These are phyloP conservation scores for Carabus problematicus DNA, from an alignment of 2,888 invertebrate species.

Conservation along the genomic window DNA sequence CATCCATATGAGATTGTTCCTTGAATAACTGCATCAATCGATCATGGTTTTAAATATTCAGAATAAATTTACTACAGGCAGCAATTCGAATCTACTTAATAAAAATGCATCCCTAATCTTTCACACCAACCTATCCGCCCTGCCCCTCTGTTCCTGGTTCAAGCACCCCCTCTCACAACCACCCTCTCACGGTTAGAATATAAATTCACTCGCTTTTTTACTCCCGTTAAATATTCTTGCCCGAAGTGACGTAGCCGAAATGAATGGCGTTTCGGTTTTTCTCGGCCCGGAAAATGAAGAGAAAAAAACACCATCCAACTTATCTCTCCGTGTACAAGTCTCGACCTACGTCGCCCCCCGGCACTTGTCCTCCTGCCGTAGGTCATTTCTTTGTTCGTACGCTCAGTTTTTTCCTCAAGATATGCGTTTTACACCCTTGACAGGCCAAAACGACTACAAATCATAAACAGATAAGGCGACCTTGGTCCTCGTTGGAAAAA, in stretches of 20 bases:
- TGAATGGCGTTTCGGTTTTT: conserved; percentile 39
- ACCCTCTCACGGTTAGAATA: conserved; percentile 14
- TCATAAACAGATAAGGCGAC: conserved; percentile 53
- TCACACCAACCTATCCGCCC: no score
- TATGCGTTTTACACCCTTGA: conserved; percentile 45
- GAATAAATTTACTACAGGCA: no score
- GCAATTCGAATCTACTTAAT: no score
- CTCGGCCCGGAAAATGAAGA: conserved; percentile 34
- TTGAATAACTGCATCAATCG: no score
- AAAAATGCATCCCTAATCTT: no score
- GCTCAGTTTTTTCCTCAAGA: conserved; percentile 16
- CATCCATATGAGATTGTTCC: no score
- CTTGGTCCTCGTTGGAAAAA: conserved; percentile 46
- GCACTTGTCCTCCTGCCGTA: neutral
- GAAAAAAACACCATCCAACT: conserved; percentile 22
- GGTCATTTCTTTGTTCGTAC: neutral
- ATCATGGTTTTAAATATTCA: no score
- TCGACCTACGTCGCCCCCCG: conserved; percentile 24
- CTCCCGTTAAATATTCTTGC: conserved; percentile 37
- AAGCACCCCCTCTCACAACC: neutral
- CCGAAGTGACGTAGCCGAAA: conserved; percentile 38
- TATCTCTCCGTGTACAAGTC: conserved; percentile 13
- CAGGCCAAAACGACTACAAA: conserved; percentile 49
- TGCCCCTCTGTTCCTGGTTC: neutral
- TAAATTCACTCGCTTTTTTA: conserved; percentile 29